Evolutionary conservation across 2,888 invertebrate genomes (phyloP).

Genomic region (Epinotia bilunana): DNA sequence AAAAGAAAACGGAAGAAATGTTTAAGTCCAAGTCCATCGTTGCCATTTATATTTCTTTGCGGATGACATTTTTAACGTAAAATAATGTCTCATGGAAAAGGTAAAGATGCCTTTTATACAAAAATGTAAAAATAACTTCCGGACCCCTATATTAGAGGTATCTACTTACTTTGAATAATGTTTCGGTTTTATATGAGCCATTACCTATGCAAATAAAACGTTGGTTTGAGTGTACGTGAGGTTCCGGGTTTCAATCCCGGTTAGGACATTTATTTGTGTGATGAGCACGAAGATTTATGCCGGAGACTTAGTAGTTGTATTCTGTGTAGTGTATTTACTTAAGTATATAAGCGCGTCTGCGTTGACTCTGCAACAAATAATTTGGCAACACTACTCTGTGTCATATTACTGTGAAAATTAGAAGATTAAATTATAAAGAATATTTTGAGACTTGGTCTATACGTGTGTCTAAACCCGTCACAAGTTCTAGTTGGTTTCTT

Average conservation of each 20-base stretch:
- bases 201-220: too few species aligned
- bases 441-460: too few species aligned
- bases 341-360: too few species aligned
- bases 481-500: neutral
- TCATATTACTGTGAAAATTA: too few species aligned
- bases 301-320: too few species aligned
- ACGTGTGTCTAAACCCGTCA: neutral
- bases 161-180: neutral
- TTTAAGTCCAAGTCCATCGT: neutral
- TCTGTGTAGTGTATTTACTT: too few species aligned
- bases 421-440: too few species aligned
- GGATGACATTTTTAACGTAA: slow-evolving; percentile 2
- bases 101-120: neutral
- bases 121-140: slow-evolving; percentile 4
- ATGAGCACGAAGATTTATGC: too few species aligned
- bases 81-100: slow-evolving; percentile 20
- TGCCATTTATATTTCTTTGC: slow-evolving; percentile 23
- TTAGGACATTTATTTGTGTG: too few species aligned
- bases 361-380: too few species aligned
- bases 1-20: slow-evolving; percentile 7
- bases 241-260: too few species aligned
- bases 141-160: neutral
- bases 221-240: neutral
- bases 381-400: too few species aligned
- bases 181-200: neutral